phyloP scores from a whole-genome alignment of 2,888 invertebrate species.

The Acholoe squamosa region DNA sequence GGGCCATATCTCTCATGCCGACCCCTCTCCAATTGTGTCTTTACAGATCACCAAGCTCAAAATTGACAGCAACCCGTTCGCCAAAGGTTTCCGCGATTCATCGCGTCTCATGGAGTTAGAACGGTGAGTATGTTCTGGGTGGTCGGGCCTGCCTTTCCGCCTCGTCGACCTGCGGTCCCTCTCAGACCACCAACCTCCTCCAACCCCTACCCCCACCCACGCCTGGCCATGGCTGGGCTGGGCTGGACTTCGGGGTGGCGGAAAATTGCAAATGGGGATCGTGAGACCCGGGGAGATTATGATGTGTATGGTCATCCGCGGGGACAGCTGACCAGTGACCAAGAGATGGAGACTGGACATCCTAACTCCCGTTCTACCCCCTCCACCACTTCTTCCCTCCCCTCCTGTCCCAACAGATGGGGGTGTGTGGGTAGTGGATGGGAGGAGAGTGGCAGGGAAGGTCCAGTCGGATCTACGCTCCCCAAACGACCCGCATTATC shows the following conservation, averaged over 20 bases:
- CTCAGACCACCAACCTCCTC: neutral
- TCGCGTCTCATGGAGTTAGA: slow-evolving; percentile 85
- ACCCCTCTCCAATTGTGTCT: slow-evolving; percentile 31
- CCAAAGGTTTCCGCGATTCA: slow-evolving; percentile 96
- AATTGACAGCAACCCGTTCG: slow-evolving; percentile 99
- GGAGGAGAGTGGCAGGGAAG: neutral
- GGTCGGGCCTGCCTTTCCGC: neutral
- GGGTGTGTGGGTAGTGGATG: neutral
- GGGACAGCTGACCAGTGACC: slow-evolving; percentile 47
- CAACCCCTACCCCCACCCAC: neutral
- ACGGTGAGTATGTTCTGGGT: slow-evolving; percentile 73
- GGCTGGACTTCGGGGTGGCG: neutral
- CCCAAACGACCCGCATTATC: slow-evolving; percentile 44
- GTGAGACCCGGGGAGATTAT: slow-evolving; percentile 44
- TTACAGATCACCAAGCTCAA: slow-evolving; percentile 97
- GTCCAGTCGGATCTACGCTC: neutral
- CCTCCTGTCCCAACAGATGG: too few relatives aligned
- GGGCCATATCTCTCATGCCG: slow-evolving; percentile 25
- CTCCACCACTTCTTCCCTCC: neutral
- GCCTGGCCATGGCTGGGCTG: neutral
- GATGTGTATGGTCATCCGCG: slow-evolving; percentile 49
- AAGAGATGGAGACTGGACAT: neutral
- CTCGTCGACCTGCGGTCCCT: neutral
- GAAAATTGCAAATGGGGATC: slow-evolving; percentile 59
- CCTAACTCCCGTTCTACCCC: neutral